These are phyloP conservation scores for Clarias macrocephalus DNA, from an alignment of 2,113 vertebrate species.

Conservation along the genomic window DNA sequence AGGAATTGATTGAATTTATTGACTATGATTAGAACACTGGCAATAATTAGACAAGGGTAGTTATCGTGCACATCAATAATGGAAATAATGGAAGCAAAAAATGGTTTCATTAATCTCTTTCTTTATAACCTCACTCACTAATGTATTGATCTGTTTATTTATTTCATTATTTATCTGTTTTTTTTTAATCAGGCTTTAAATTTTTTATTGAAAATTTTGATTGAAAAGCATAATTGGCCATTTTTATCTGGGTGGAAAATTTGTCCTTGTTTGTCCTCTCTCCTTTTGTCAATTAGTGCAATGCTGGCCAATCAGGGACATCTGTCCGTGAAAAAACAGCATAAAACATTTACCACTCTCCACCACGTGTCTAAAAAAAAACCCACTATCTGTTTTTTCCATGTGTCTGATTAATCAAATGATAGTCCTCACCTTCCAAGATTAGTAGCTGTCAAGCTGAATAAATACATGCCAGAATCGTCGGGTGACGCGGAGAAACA, in stretches of 20 bases:
- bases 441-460: not conserved
- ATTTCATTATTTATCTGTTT: not conserved
- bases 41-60: not conserved
- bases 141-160: not conserved
- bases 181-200: not conserved
- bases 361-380: not conserved
- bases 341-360: not conserved
- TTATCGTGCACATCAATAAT: not conserved
- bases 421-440: not conserved
- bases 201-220: not conserved
- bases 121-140: not conserved
- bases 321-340: slow-evolving; percentile 9
- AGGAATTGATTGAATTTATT: not conserved
- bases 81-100: not conserved
- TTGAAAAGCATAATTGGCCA: not conserved
- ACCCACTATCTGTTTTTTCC: slow-evolving; percentile 3
- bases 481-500: slow-evolving; percentile 20
- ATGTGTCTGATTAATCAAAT: slow-evolving; percentile 14
- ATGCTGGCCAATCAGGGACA: not conserved
- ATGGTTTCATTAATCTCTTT: not conserved
- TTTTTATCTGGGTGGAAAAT: not conserved
- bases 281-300: not conserved
- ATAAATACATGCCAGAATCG: not conserved
- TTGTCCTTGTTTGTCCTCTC: not conserved
- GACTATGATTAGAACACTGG: not conserved